Conservation (phyloP, 2,797 vertebrate genomes). For the Ispidina picta region DNA sequence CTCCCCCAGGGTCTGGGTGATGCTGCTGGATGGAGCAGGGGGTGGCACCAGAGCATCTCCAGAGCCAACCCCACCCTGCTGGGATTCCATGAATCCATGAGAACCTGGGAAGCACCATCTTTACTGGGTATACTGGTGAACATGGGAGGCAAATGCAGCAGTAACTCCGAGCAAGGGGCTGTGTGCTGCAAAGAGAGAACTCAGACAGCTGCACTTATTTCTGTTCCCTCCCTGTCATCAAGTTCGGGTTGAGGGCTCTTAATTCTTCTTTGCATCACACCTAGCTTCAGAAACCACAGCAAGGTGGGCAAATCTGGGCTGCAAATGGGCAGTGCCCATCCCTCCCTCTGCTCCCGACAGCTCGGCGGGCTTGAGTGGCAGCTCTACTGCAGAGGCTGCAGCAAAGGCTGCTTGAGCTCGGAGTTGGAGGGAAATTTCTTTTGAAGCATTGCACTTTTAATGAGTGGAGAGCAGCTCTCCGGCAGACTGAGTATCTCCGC, state of each 20-base stretch:
- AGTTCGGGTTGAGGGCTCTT: too few species aligned
- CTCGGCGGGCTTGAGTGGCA: fast-evolving
- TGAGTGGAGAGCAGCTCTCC: background rate
- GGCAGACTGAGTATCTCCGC: background rate
- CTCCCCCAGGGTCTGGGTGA: too few species aligned
- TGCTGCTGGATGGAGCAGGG: too few species aligned
- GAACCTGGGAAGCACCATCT: background rate
- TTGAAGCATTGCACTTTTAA: background rate
- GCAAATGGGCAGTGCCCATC: too few species aligned
- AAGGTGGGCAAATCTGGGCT: background rate
- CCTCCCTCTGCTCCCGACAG: fast-evolving
- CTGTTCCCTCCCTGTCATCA: background rate
- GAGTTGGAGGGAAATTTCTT: background rate
- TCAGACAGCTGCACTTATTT: background rate
- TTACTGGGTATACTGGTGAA: background rate
- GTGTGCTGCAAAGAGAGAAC: background rate
- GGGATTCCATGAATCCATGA: too few species aligned
- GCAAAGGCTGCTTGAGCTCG: background rate
- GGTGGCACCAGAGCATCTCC: too few species aligned
- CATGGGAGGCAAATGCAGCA: background rate
- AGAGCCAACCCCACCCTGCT: too few species aligned
- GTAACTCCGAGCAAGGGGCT: background rate
- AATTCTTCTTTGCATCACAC: too few species aligned
- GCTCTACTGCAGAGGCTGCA: background rate
- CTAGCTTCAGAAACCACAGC: too few species aligned